phyloP scores from a whole-genome alignment of 2,888 invertebrate species.

The Plagodis pulveraria region DNA sequence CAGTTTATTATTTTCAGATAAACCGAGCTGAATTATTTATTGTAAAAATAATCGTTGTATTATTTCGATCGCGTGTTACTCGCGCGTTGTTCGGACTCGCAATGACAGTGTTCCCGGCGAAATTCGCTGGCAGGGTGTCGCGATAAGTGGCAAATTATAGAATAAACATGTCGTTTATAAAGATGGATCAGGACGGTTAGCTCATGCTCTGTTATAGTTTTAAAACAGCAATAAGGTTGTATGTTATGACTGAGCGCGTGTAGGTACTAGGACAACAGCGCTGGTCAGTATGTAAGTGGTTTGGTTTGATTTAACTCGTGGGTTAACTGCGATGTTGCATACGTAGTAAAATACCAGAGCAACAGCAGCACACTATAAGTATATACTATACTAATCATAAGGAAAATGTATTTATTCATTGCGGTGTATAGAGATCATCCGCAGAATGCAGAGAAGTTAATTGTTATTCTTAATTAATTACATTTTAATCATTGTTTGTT shows the following conservation, averaged over 20 bases:
- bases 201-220: slow-evolving; percentile 38
- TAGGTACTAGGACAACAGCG: not conserved
- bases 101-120: slow-evolving; percentile 60
- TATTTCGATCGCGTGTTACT: slow-evolving; percentile 59
- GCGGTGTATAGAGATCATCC: slow-evolving; percentile 4
- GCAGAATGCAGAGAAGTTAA: slow-evolving; percentile 24
- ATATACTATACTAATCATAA: not conserved
- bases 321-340: no score
- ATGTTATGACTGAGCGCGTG: slow-evolving; percentile 3
- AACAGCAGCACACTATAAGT: no score
- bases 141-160: slow-evolving; percentile 60
- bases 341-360: no score
- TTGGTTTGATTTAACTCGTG: no score
- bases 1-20: slow-evolving; percentile 53
- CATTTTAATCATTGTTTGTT: slow-evolving; percentile 10
- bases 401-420: slow-evolving; percentile 6
- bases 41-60: slow-evolving; percentile 38
- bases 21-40: slow-evolving; percentile 47
- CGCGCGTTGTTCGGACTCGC: slow-evolving; percentile 58
- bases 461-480: slow-evolving; percentile 22
- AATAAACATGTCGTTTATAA: slow-evolving; percentile 56
- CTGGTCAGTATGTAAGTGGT: not conserved
- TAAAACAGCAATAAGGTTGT: slow-evolving; percentile 21
- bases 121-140: slow-evolving; percentile 54
- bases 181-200: slow-evolving; percentile 47